Conservation (phyloP, 2,113 vertebrate species). For the Clupea harengus region DNA sequence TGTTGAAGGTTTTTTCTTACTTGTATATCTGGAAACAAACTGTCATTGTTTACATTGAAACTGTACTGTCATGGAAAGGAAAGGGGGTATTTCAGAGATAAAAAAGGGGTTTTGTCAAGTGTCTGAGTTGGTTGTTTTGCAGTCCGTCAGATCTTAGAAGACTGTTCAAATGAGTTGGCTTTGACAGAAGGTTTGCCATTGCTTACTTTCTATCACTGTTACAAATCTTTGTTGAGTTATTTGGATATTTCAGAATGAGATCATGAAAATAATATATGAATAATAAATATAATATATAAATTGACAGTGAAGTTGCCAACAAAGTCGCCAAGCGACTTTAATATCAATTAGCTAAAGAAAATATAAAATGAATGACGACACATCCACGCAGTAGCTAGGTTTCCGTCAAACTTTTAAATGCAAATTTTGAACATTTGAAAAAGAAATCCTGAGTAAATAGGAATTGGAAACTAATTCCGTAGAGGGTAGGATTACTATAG, state of each 20-base stretch:
- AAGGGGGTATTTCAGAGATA: background rate
- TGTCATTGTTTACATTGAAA: constrained; percentile 27
- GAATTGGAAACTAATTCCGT: too few species aligned
- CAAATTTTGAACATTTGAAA: too few species aligned
- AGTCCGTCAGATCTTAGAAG: background rate
- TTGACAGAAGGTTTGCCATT: background rate
- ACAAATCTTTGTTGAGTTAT: background rate
- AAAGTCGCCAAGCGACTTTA: background rate
- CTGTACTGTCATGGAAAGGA: background rate
- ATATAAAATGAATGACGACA: too few species aligned
- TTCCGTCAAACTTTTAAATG: too few species aligned
- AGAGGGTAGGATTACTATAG: too few species aligned
- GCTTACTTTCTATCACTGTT: background rate
- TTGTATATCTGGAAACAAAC: constrained; percentile 33
- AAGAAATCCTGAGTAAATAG: too few species aligned
- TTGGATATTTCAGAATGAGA: background rate
- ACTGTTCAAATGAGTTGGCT: background rate
- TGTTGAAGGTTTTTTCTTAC: constrained; percentile 21
- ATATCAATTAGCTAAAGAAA: background rate
- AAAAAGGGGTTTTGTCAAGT: background rate
- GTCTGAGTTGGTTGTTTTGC: background rate
- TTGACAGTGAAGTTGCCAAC: too few species aligned
- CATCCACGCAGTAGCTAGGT: too few species aligned
- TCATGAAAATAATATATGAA: background rate
- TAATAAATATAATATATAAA: too few species aligned